Conservation (phyloP, 2,113 vertebrate species). For the Nothoprocta perdicaria region DNA sequence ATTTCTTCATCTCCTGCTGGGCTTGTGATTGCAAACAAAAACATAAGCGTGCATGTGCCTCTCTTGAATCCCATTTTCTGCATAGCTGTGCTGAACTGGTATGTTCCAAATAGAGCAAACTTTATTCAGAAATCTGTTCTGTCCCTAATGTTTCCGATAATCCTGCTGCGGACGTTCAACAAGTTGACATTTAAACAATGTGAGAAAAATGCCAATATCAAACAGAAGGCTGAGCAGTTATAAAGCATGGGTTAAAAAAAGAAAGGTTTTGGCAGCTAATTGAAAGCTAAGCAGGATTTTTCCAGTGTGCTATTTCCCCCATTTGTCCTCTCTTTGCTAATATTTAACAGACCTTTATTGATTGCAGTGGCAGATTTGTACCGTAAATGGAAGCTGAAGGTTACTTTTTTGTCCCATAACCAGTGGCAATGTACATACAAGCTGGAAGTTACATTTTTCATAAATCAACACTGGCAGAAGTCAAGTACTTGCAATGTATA, state of each 20-base stretch:
- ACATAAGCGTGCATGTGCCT: not conserved
- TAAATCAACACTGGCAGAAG: constrained; percentile 12
- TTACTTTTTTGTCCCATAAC: constrained; percentile 27
- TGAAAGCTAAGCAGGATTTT: constrained; percentile 2
- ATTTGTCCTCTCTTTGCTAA: constrained; percentile 29
- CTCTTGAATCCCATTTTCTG: constrained; percentile 7
- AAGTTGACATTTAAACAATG: not conserved
- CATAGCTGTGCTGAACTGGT: not conserved
- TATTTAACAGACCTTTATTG: constrained; percentile 65
- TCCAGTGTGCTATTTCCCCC: not conserved
- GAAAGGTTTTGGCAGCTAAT: not conserved
- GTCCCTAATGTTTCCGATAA: not conserved
- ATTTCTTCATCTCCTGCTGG: not conserved
- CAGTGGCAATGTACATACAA: not conserved
- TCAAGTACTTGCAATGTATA: not conserved
- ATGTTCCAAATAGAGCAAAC: not conserved
- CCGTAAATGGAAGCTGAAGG: constrained; percentile 36
- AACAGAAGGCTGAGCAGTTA: not conserved
- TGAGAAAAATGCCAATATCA: not conserved
- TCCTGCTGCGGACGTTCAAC: not conserved
- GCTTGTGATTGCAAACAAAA: constrained; percentile 13
- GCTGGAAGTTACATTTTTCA: constrained; percentile 28
- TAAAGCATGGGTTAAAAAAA: not conserved
- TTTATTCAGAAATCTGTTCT: not conserved
- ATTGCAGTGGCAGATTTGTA: constrained; percentile 51